Percentiles rank a stretch among this genome's conserved stretches.
phyloP scores from a whole-genome alignment of 2,113 vertebrate species.

The Ahaetulla prasina region DNA sequence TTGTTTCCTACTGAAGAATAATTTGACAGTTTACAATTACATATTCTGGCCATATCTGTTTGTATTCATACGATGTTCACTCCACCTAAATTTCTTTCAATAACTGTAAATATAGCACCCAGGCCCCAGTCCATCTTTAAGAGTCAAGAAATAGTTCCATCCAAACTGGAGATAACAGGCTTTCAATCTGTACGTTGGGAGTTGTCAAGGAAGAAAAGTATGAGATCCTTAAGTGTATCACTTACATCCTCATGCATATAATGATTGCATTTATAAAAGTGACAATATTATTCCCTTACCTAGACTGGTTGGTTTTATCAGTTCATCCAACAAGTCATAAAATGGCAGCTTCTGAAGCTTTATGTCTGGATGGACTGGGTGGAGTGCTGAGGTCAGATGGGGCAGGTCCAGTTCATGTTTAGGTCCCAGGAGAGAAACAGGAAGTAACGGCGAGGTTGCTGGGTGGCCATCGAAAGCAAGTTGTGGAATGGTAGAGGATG shows the following conservation, averaged over 20 bases:
- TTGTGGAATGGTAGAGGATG: conserved; percentile 81
- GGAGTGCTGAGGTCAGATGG: conserved; percentile 87
- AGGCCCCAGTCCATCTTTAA: neutral
- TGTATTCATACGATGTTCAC: neutral
- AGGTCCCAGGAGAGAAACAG: conserved; percentile 91
- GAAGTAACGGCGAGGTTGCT: conserved; percentile 86
- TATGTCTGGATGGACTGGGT: conserved; percentile 96
- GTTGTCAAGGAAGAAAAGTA: neutral
- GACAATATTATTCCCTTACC: conserved; percentile 71
- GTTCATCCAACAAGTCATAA: conserved; percentile 95
- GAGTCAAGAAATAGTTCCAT: neutral
- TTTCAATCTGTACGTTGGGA: too few relatives aligned
- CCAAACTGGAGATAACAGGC: neutral
- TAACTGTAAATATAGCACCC: neutral
- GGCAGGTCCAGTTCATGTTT: conserved; percentile 96
- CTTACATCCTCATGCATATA: neutral
- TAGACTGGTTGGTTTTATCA: conserved; percentile 98
- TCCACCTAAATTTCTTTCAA: neutral
- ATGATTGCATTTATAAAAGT: neutral
- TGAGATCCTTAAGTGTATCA: neutral
- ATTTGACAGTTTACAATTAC: neutral
- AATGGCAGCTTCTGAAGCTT: conserved; percentile 97
- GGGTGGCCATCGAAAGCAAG: conserved; percentile 87
- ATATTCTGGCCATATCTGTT: neutral
- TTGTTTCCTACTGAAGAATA: neutral